Percentiles rank a stretch among this genome's conserved stretches.
phyloP scores from a whole-genome alignment of 1,140 invertebrate species.

The Hycleus phaleratus region DNA sequence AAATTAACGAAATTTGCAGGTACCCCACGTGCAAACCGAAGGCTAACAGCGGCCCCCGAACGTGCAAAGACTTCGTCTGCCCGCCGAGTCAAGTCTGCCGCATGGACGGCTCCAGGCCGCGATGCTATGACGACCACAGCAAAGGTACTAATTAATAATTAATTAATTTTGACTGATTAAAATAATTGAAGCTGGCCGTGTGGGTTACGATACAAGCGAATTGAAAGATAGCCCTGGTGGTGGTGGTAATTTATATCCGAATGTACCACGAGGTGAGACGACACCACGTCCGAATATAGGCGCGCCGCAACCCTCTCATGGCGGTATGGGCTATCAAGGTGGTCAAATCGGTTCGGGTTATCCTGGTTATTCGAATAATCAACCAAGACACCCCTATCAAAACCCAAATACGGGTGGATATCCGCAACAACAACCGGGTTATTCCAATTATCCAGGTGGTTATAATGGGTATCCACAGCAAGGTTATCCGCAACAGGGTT shows the following conservation, averaged over 20 bases:
- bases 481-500: constrained; percentile 5
- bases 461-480: constrained; percentile 18
- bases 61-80: constrained; percentile 33
- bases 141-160: constrained; percentile 16
- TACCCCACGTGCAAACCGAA: constrained; percentile 35
- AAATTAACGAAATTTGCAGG: constrained; percentile 16
- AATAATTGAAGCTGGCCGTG: constrained; percentile 14
- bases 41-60: constrained; percentile 9
- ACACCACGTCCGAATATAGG: constrained; percentile 16
- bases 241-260: constrained; percentile 6
- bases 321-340: constrained; percentile 21
- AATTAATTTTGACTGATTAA: background rate
- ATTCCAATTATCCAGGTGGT: constrained; percentile 3
- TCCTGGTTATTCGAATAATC: constrained; percentile 2
- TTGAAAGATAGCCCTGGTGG: constrained; percentile 6
- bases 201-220: constrained; percentile 21
- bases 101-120: constrained; percentile 34
- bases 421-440: constrained; percentile 7
- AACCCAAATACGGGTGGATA: constrained; percentile 11
- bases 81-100: constrained; percentile 34
- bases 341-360: constrained; percentile 21
- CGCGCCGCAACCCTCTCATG: background rate
- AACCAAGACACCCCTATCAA: background rate
- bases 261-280: constrained; percentile 10
- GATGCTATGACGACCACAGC: constrained; percentile 31